Conservation (phyloP, 2,888 invertebrate genomes). For the Drosophila neutralis region DNA sequence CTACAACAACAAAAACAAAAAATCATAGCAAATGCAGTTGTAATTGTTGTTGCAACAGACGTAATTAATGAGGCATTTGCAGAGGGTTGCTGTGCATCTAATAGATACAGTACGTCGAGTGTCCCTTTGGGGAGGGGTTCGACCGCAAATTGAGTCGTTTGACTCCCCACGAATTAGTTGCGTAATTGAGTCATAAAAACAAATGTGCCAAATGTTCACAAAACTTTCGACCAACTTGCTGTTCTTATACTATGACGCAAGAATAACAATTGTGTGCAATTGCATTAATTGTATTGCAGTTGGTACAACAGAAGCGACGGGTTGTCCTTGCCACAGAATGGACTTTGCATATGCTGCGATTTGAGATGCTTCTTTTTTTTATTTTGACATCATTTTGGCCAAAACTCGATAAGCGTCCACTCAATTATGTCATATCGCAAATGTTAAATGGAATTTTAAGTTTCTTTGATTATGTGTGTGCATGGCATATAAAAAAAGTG, state of each 20-base stretch:
- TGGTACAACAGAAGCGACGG: slow-evolving; percentile 62
- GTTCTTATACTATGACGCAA: background rate
- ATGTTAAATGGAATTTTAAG: slow-evolving; percentile 77
- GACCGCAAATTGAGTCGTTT: slow-evolving; percentile 78
- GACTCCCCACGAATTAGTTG: slow-evolving; percentile 81
- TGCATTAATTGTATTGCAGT: slow-evolving; percentile 74
- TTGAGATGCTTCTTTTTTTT: slow-evolving; percentile 27
- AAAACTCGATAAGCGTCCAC: slow-evolving; percentile 50
- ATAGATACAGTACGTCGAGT: slow-evolving; percentile 28
- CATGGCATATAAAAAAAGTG: slow-evolving; percentile 25
- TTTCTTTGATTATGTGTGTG: slow-evolving; percentile 69
- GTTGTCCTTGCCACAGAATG: slow-evolving; percentile 57
- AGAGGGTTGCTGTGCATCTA: slow-evolving; percentile 36
- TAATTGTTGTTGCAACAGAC: slow-evolving; percentile 40
- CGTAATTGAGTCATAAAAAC: slow-evolving; percentile 84
- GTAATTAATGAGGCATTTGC: slow-evolving; percentile 63
- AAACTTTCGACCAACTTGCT: slow-evolving; percentile 48
- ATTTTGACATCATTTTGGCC: slow-evolving; percentile 1
- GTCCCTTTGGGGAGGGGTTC: slow-evolving; percentile 15
- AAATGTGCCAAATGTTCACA: slow-evolving; percentile 83
- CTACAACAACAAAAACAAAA: slow-evolving; percentile 45
- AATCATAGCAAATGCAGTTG: slow-evolving; percentile 66
- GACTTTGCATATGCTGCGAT: slow-evolving; percentile 67
- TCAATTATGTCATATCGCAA: slow-evolving; percentile 76
- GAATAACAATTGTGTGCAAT: slow-evolving; percentile 76